Base-by-base conservation (phyloP, 2,888 invertebrate species). In the Panzeria rudis region DNA sequence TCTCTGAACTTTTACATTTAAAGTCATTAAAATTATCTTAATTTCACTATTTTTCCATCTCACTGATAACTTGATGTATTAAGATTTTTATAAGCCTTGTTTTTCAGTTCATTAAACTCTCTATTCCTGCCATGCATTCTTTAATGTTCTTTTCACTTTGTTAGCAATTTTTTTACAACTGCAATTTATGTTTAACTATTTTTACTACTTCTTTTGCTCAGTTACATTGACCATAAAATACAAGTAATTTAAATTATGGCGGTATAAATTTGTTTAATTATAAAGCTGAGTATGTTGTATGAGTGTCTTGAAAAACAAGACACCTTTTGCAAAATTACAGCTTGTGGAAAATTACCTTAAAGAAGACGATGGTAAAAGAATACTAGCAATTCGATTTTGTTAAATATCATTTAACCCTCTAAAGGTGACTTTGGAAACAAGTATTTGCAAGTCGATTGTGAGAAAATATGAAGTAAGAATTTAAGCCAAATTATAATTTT, bases 241-340 rank as follows among this genome's bases (percentile, higher is more conserved):
- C 54, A 44, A 25, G 54, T 15, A 69, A 44, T 72, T 71, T 41
- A 47, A 72, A 56, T 79, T 72, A 79, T 79, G 79, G 25, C 44
- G 44, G 54, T 15, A 72, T 71, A 79, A 79, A 64, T 72, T 44
- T 35, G 64, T 72, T 64, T 64, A 79, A 79, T 79, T 72, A 64
- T 6, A 72, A 64, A 47, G 23, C 7, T 3, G 47, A 25, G 17
- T 47, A 32, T 41, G 32, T 54, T 64, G 17, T 9, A 50, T 23
- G 17, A 8, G 38, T 20, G 6, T 29, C 44, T 59, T 25, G 32
- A 44, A 44, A 25, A 50, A 54, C 35, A 52, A 75, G 29, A 52
- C 25, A 35, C 5, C 8, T 75, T 47, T 52, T 9, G 41, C 29
- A 41, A 54, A 76, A 29, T 38, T 38, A n/a, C 50, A 29, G n/a